Percentiles rank a stretch among this genome's conserved stretches.
These are phyloP conservation scores for Oryctes rhinoceros DNA, from an alignment of 1,140 invertebrate species.

Conservation along the genomic window DNA sequence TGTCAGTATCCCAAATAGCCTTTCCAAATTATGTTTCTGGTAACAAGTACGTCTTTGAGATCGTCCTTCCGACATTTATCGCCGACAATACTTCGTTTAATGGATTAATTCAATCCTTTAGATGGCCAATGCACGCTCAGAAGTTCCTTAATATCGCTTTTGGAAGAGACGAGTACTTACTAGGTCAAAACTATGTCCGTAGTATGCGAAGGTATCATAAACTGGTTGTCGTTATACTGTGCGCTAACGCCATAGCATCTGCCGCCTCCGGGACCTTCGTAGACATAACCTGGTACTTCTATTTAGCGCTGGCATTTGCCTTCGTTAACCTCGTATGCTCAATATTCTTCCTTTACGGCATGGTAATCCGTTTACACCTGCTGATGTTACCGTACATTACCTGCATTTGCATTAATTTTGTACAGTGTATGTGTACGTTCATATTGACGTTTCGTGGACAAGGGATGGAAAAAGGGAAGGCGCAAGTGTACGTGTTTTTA, in stretches of 20 bases:
- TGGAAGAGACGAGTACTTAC: background rate
- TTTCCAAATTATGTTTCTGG: background rate
- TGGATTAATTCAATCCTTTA: background rate
- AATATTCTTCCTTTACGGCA: background rate
- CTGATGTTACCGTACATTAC: background rate
- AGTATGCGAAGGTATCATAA: background rate
- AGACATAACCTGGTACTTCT: background rate
- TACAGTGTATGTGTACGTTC: background rate
- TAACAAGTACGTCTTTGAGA: background rate
- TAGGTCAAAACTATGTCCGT: background rate
- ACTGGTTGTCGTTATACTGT: background rate
- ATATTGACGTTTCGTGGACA: background rate
- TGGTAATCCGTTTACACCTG: background rate
- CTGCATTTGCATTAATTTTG: slow-evolving; percentile 4
- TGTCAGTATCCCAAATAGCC: background rate
- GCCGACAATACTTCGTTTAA: background rate
- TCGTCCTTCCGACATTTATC: background rate
- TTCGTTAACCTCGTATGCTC: background rate
- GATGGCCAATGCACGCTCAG: background rate
- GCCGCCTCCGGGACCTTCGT: background rate
- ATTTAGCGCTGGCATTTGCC: background rate
- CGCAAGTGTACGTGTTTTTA: background rate
- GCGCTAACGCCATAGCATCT: background rate
- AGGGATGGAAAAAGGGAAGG: background rate
- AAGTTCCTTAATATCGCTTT: background rate